A percentile compares a stretch with the other conserved stretches of the same genome.
Conservation (phyloP, 2,113 vertebrate genomes). For the Climacteris rufus region DNA sequence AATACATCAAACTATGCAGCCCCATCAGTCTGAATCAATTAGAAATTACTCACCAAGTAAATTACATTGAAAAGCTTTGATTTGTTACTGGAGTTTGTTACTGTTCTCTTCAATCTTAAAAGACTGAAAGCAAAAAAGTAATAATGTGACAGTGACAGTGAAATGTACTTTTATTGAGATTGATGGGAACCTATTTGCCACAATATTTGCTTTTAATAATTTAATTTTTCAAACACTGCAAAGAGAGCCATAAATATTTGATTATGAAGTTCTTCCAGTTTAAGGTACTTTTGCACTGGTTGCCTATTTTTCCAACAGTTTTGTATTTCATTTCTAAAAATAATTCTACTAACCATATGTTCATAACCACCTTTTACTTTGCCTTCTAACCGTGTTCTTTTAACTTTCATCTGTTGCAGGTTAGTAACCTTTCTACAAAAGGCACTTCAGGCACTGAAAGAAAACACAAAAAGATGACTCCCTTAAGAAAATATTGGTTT, state of each 20-base stretch:
- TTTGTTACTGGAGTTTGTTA: slow-evolving; percentile 71
- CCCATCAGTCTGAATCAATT: slow-evolving; percentile 81
- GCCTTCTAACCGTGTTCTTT: slow-evolving; percentile 19
- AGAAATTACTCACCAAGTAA: slow-evolving; percentile 82
- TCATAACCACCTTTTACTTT: slow-evolving; percentile 8
- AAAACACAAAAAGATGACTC: slow-evolving; percentile 1
- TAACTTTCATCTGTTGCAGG: slow-evolving; percentile 23
- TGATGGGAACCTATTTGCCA: slow-evolving; percentile 77
- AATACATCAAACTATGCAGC: slow-evolving; percentile 72
- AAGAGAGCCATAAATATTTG: slow-evolving; percentile 76
- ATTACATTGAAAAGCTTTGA: slow-evolving; percentile 72
- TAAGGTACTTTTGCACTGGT: slow-evolving; percentile 46
- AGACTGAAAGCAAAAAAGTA: slow-evolving; percentile 69
- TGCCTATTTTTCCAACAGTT: slow-evolving; percentile 13
- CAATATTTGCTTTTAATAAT: slow-evolving; percentile 85
- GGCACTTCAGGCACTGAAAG: not conserved
- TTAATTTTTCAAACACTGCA: slow-evolving; percentile 76
- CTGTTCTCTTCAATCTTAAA: slow-evolving; percentile 70
- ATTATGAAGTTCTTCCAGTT: slow-evolving; percentile 64
- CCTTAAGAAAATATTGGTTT: slow-evolving; percentile 42
- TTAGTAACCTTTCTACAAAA: slow-evolving; percentile 7
- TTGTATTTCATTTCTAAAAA: slow-evolving; percentile 21
- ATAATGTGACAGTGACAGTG: slow-evolving; percentile 71
- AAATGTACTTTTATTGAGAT: slow-evolving; percentile 80
- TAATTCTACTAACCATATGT: not conserved